Base-by-base conservation (phyloP, 2,113 vertebrate species). In the Labrus mixtus region DNA sequence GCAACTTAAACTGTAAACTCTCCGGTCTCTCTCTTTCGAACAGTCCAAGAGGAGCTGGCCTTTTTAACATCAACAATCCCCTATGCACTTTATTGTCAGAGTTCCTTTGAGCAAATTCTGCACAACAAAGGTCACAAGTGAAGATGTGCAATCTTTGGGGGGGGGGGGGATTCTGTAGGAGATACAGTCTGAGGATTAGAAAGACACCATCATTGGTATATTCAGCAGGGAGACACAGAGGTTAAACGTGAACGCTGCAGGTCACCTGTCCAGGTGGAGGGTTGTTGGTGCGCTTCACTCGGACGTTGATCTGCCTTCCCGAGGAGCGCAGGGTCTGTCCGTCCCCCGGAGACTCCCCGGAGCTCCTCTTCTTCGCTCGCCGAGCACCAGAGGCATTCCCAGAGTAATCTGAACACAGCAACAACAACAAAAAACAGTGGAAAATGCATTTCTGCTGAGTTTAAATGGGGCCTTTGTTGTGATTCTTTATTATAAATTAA, bases 321-420 rank as follows among this genome's bases (percentile, higher is more conserved):
- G 96, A 97, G 78, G 96, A 96, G 73, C 97, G 95, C 80, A 96
- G 78, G 67, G 95, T 93, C 90, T 96, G 95, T 57, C 69, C 94
- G 67, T 98, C 97, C 12, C 92, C 92, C 68, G 93, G 94, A 7
- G 95, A 92, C 37, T 97, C 96, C 65, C 92, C 83, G 39, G 93
- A 81, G 67, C 85, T 88, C 90, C 96, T 95, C 91, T 97, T 99
- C 90, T 95, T 97, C 0, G 93, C 94, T 82, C 96, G 92, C 20
- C 96, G 95, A 54, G 92, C 91, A 11, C 89, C 86, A 53, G 96
- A 95, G 89, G 95, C 92, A 66, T 86, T 94, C 70, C 88, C 93
- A 0, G 79, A 50, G 67, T 91, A 91, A 82, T 89, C 97, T 97
- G 12, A 20, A 80, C 37, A 75, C 39, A 4, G 12, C 39, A 69